Evolutionary conservation across 2,797 vertebrate species (phyloP), one percentile per base, ranked within the genome.

Genomic region (Hypotaenidia okinawae): DNA sequence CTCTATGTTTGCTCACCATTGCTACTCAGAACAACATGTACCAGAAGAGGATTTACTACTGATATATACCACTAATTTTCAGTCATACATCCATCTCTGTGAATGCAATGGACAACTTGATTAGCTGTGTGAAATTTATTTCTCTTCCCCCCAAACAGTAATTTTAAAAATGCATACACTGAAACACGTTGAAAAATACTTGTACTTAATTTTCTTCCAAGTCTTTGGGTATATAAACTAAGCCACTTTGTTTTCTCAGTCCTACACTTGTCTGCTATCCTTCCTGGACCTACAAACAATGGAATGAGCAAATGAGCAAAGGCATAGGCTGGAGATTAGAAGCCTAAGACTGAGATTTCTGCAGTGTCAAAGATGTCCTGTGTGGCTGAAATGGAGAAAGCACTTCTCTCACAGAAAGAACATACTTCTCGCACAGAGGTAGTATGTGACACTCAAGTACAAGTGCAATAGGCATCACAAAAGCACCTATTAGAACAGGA

Each of bases 371-470:
- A 67, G 51, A 58, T 54, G 24, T 62, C n/a, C 15, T 81, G 35
- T 39, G 28, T 62, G 33, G 19, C 33, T 16, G 16, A 90, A 91
- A 84, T 8, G 2, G 18, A 76, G 45, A 85, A 91, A 92, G 3
- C 4, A 52, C 16, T 54, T 68, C 13, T 84, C 18, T 61, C 7
- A 4, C 5, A 68, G 63, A 89, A 45, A 73, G 39, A 80, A 51
- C 1, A 1, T 52, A 55, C 13, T 54, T 68, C 17, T 84, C 18
- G 61, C 7, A 5, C 5, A 68, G 63, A 87, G 4, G 0, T 24
- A 2, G 13, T 33, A 32, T 23, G n/a, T 19, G 6, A 83, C 21
- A 45, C 18, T 68, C 0, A 0, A 64, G 12, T n/a, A 21, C 5
- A 66, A 35, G 6, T 57, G 33, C 19, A 74, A 32, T 5, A 78